phyloP scores from a whole-genome alignment of 2,797 vertebrate genomes.

The Sebastes wilsoni region DNA sequence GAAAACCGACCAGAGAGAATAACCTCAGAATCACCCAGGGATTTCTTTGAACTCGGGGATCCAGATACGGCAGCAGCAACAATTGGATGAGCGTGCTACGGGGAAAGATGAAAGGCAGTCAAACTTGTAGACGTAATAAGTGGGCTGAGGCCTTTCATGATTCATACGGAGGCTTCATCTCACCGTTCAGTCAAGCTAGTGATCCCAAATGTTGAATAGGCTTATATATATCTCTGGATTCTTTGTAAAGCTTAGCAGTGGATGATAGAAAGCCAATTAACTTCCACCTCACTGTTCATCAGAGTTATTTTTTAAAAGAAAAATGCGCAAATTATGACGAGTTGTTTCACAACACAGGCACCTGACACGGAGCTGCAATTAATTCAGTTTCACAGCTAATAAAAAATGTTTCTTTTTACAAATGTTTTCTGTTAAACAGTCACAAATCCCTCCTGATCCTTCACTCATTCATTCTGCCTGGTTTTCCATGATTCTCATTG shows the following conservation, averaged over 20 bases:
- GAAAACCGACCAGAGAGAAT: constrained; percentile 46
- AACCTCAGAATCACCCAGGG: constrained; percentile 55
- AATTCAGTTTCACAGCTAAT: background rate
- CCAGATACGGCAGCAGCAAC: constrained; percentile 61
- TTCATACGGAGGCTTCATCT: constrained; percentile 60
- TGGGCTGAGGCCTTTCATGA: constrained; percentile 67
- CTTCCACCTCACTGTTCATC: constrained; percentile 33
- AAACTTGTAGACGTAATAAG: constrained; percentile 69
- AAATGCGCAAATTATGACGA: background rate
- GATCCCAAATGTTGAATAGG: constrained; percentile 58
- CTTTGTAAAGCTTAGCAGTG: constrained; percentile 48
- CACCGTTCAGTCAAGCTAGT: constrained; percentile 54
- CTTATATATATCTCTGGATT: constrained; percentile 34
- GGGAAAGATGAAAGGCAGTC: constrained; percentile 72
- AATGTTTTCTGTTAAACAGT: background rate
- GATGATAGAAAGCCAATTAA: constrained; percentile 53
- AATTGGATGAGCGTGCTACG: constrained; percentile 56
- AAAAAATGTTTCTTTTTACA: background rate
- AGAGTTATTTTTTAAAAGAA: background rate
- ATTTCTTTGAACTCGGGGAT: constrained; percentile 65
- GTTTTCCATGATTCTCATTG: background rate
- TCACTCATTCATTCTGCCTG: background rate
- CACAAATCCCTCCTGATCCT: too few relatives aligned
- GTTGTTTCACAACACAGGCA: background rate
- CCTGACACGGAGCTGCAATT: background rate